phyloP scores from a whole-genome alignment of 2,113 vertebrate species.

The Chaetorhynchus papuensis region DNA sequence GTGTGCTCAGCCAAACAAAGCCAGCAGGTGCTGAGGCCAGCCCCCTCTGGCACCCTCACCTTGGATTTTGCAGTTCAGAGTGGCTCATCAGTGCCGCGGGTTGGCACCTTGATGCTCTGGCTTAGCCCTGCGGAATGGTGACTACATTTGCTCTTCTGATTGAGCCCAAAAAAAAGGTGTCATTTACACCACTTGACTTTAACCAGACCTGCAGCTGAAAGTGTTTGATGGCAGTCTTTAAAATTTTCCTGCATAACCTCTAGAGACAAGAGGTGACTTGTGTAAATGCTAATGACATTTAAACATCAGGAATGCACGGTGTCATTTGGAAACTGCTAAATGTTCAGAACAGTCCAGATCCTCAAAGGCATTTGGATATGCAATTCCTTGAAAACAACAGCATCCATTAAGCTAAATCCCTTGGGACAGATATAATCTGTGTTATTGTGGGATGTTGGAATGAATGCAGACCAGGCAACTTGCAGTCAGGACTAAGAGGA shows the following conservation, averaged over 20 bases:
- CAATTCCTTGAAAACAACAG: neutral
- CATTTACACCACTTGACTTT: neutral
- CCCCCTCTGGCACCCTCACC: neutral
- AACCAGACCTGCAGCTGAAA: neutral
- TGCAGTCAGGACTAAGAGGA: neutral
- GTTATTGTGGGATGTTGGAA: neutral
- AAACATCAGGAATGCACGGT: neutral
- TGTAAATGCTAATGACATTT: neutral
- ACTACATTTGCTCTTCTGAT: neutral
- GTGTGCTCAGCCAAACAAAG: neutral
- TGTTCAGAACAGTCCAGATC: neutral
- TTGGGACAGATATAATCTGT: neutral
- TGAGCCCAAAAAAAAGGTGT: neutral
- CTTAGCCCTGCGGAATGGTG: neutral
- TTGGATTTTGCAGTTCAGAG: neutral
- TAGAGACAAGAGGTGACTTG: neutral
- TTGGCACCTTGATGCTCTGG: accelerated
- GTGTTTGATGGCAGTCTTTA: neutral
- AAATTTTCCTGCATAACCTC: neutral
- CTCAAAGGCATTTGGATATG: neutral
- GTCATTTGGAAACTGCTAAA: neutral
- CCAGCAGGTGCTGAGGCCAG: neutral
- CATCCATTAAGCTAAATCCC: neutral
- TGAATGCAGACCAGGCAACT: neutral
- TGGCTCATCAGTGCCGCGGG: accelerated